Percentiles rank a stretch among this genome's conserved stretches.
Evolutionary conservation across 2,888 invertebrate species (phyloP).

Genomic region (Sarcophaga carnaria): DNA sequence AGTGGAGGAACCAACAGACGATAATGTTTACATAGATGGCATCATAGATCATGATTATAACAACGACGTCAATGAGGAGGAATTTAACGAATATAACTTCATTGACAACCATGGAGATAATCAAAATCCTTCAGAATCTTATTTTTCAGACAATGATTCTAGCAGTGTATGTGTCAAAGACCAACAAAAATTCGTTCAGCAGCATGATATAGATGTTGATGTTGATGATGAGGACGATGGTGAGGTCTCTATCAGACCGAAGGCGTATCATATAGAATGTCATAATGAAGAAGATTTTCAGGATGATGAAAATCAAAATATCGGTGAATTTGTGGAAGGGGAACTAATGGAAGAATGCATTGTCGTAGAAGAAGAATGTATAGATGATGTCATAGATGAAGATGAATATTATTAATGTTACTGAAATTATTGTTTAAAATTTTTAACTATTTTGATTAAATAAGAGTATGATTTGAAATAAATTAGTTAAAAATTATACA

Average conservation of each 20-base stretch:
- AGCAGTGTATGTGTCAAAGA: background rate
- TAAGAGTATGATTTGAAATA: slow-evolving; percentile 34
- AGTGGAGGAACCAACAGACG: background rate
- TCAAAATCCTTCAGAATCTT: background rate
- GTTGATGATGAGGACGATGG: background rate
- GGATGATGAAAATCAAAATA: background rate
- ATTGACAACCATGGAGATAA: slow-evolving; percentile 8
- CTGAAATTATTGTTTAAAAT: background rate
- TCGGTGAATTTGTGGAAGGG: background rate
- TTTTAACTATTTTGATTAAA: background rate
- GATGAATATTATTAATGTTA: slow-evolving; percentile 17
- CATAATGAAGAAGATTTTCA: slow-evolving; percentile 5
- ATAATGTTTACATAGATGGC: slow-evolving; percentile 35
- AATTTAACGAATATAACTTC: slow-evolving; percentile 37
- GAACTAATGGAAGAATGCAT: slow-evolving; percentile 46
- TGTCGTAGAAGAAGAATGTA: slow-evolving; percentile 41
- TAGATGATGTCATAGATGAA: slow-evolving; percentile 45
- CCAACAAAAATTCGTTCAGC: background rate
- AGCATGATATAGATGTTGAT: background rate
- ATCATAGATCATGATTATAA: slow-evolving; percentile 60
- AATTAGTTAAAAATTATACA: background rate
- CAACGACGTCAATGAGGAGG: background rate
- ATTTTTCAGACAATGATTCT: background rate
- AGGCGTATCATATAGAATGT: background rate
- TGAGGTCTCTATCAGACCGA: background rate